These are phyloP conservation scores for Salvelinus alpinus DNA, from an alignment of 2,113 vertebrate genomes.

Conservation along the genomic window DNA sequence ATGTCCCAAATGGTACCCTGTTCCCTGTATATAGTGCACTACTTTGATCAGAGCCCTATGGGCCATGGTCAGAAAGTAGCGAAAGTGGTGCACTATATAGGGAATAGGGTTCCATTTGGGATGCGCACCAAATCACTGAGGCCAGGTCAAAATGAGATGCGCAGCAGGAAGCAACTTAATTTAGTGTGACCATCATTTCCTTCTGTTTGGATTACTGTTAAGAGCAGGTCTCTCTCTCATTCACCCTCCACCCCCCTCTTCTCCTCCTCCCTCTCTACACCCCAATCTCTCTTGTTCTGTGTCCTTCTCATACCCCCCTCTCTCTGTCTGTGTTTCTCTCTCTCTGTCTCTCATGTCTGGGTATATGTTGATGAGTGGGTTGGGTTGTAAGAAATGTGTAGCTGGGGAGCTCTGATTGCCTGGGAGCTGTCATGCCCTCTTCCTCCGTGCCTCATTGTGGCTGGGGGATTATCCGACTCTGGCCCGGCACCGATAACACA, in stretches of 20 bases:
- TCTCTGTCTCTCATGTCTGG: not conserved
- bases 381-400: constrained; percentile 8
- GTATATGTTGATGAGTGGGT: constrained; percentile 8
- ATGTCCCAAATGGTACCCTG: no score
- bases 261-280: not conserved
- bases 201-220: not conserved
- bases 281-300: no score
- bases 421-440: constrained; percentile 24
- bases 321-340: constrained; percentile 22
- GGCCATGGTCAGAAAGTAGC: no score
- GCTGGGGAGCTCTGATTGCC: constrained; percentile 26
- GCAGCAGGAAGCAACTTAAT: not conserved
- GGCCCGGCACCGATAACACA: constrained; percentile 49
- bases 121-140: constrained; percentile 4
- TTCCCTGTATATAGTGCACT: no score
- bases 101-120: no score
- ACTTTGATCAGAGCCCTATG: no score
- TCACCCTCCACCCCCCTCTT: not conserved
- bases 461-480: constrained; percentile 47
- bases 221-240: not conserved
- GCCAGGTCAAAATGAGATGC: constrained; percentile 10
- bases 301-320: not conserved
- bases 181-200: not conserved
- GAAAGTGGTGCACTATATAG: no score
- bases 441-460: constrained; percentile 24